Base-by-base conservation (phyloP, 1,140 invertebrate species). In the Myzus persicae region DNA sequence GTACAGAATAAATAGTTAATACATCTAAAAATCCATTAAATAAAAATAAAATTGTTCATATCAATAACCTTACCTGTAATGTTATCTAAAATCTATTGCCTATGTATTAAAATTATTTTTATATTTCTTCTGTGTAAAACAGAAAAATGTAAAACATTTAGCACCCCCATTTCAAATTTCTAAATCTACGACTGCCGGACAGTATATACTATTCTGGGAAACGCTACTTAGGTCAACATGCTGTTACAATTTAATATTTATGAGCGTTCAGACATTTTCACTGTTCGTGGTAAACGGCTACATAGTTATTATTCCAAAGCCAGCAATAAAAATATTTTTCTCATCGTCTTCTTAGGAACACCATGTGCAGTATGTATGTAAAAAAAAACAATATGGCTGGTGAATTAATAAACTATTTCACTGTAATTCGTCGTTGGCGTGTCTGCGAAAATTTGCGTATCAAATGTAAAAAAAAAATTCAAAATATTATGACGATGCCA, bases 321-420 rank as follows among this genome's bases (percentile, higher is more conserved):
- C 31, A 36, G n/a, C n/a, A n/a, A 76, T 76, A 76, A n/a, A 76
- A 76, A 76, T 76, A 76, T 76, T 76, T 76, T 76, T 76, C 59
- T 18, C 59, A n/a, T 31, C 31, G 14, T 76, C 59, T 76, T 76
- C 59, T 76, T 14, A n/a, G 14, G 59, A 31, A 76, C 59, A 76
- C 59, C 59, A 76, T 76, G 59, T 76, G 59, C n/a, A 76, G 31
- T n/a, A n/a, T n/a, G 14, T 0, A n/a, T 76, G 31, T 18, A 6
- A 76, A n/a, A n/a, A 67, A 51, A 76, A 67, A 76, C 14, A 31
- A 76, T 76, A 76, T 76, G 59, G 59, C 59, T 76, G 31, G 14
- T 8, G 14, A 76, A 76, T 76, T 76, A 76, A 76, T 76, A 76
- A 76, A 76, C 59, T n/a, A 76, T n/a, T 76, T n/a, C 14, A 76